phyloP scores from a whole-genome alignment of 2,797 vertebrate genomes.

The Acridotheres tristis region DNA sequence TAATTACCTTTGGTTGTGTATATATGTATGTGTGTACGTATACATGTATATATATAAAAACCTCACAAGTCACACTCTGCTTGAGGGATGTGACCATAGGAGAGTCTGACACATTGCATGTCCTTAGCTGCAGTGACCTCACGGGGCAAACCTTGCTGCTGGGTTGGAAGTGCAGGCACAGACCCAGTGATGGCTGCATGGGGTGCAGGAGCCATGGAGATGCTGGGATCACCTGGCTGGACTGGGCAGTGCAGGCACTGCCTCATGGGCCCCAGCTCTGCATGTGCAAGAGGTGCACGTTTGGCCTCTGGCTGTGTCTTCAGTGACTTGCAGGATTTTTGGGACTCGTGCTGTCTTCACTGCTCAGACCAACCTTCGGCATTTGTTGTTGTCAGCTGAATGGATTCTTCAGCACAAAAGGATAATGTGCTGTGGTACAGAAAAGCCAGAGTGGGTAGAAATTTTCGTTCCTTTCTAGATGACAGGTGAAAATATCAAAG shows the following conservation, averaged over 20 bases:
- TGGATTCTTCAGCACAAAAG: not conserved
- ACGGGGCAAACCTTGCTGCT: not conserved
- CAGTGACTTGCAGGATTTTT: not conserved
- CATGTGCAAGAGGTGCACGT: rapidly evolving
- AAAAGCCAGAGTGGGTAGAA: not conserved
- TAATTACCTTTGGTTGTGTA: not conserved
- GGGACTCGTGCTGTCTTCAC: not conserved
- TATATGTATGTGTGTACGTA: rapidly evolving
- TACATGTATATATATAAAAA: not conserved
- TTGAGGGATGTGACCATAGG: not conserved
- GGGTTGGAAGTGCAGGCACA: not conserved
- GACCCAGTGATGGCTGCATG: rapidly evolving
- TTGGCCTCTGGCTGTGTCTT: not conserved
- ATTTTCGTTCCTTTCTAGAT: not conserved
- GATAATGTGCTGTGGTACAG: not conserved
- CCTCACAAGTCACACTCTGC: not conserved
- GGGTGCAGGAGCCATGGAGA: not conserved
- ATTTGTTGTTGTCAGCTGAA: not conserved
- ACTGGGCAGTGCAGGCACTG: rapidly evolving
- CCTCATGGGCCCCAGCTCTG: rapidly evolving
- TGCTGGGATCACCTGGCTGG: not conserved
- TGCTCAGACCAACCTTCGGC: not conserved
- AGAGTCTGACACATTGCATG: rapidly evolving
- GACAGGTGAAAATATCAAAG: not conserved
- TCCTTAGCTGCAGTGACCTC: not conserved